Percentiles rank a stretch among this genome's conserved stretches.
These are phyloP conservation scores for Actinopyga echinites DNA, from an alignment of 53 echinoderm and acorn worm species.

Conservation along the genomic window DNA sequence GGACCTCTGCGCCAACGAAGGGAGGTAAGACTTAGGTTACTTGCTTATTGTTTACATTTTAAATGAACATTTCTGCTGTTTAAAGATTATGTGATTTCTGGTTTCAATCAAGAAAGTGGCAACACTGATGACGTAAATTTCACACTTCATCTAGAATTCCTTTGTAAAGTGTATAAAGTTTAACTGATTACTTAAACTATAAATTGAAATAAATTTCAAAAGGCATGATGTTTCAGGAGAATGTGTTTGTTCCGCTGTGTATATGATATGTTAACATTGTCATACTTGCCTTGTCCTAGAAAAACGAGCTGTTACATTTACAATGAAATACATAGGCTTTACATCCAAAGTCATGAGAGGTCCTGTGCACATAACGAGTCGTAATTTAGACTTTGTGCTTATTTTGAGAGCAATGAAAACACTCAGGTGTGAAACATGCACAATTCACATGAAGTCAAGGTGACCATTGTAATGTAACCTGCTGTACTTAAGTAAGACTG, in stretches of 20 bases:
- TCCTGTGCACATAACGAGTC: too few species aligned
- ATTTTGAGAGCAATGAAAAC: too few species aligned
- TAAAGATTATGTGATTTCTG: slow-evolving; percentile 6
- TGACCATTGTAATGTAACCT: too few species aligned
- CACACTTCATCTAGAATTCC: not conserved
- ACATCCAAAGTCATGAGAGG: too few species aligned
- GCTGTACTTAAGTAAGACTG: too few species aligned
- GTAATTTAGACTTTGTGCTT: too few species aligned
- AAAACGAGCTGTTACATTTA: too few species aligned
- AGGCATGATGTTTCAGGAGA: slow-evolving; percentile 6
- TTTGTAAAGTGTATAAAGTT: not conserved
- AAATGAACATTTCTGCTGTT: slow-evolving; percentile 2
- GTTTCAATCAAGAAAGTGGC: not conserved
- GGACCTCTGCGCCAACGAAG: slow-evolving; percentile 7
- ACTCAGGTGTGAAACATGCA: too few species aligned
- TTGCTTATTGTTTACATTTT: not conserved
- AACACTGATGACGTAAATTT: not conserved
- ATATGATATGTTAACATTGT: not conserved
- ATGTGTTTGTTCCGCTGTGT: not conserved
- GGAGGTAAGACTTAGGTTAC: slow-evolving; percentile 5
- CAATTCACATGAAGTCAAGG: too few species aligned
- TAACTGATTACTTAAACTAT: slow-evolving; percentile 5
- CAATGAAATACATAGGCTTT: too few species aligned
- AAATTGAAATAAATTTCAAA: not conserved
- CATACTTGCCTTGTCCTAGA: too few species aligned